These are phyloP conservation scores for Steinernema khuongi DNA, from an alignment of 1,140 invertebrate species.

Conservation along the genomic window DNA sequence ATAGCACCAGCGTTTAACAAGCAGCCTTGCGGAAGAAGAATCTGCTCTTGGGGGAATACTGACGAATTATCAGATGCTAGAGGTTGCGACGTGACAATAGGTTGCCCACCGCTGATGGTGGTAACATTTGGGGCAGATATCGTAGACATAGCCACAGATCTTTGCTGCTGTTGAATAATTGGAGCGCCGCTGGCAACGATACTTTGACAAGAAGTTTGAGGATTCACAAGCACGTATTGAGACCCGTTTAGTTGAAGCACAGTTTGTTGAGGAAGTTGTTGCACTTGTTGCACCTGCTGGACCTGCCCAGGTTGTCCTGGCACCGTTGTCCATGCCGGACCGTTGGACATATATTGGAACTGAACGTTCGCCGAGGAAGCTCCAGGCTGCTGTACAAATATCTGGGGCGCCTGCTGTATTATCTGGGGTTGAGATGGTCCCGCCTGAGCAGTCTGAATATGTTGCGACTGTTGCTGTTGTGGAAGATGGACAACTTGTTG, in stretches of 20 bases:
- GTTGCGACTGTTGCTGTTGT: too few relatives aligned
- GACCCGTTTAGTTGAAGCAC: slow-evolving; percentile 5
- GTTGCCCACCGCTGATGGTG: neutral
- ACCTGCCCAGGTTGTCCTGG: neutral
- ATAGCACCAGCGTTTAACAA: neutral
- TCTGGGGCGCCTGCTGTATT: neutral
- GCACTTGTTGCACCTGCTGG: neutral
- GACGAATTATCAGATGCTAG: neutral
- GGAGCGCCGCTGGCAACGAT: neutral
- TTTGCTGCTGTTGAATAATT: neutral
- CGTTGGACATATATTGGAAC: neutral
- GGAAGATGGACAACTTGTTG: neutral
- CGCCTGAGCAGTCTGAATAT: neutral
- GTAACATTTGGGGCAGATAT: neutral
- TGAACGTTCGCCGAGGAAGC: neutral
- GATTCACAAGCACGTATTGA: neutral
- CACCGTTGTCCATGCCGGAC: neutral
- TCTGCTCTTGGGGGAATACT: neutral
- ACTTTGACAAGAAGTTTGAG: neutral
- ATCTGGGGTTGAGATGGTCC: neutral
- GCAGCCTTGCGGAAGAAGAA: neutral
- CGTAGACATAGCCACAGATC: neutral
- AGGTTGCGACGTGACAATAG: neutral
- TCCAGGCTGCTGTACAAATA: neutral
- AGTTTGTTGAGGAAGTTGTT: neutral